Percentiles rank a stretch among this genome's conserved stretches.
phyloP scores from a whole-genome alignment of 2,888 invertebrate genomes.

The Mythimna impura region DNA sequence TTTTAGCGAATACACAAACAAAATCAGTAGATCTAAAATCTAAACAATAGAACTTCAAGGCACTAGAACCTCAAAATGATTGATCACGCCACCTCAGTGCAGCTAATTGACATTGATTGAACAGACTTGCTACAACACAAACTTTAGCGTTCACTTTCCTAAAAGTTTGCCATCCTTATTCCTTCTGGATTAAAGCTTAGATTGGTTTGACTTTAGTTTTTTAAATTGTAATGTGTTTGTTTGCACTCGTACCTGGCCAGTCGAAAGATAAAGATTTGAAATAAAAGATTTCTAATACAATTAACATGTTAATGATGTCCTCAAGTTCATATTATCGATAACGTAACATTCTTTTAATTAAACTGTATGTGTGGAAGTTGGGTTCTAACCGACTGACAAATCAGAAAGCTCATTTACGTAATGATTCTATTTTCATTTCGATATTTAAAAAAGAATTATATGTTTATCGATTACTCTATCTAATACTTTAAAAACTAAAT shows the following conservation, averaged over 20 bases:
- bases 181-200: constrained; percentile 62
- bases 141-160: constrained; percentile 63
- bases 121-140: constrained; percentile 79
- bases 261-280: constrained; percentile 76
- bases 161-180: constrained; percentile 60
- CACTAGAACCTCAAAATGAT: constrained; percentile 80
- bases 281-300: constrained; percentile 73
- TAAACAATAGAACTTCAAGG: constrained; percentile 78
- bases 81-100: constrained; percentile 87
- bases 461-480: too few species aligned
- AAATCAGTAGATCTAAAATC: constrained; percentile 72
- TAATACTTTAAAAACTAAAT: too few species aligned
- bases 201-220: constrained; percentile 57
- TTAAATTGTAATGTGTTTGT: constrained; percentile 32
- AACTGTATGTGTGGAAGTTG: neutral
- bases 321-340: constrained; percentile 26
- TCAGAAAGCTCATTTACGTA: neutral
- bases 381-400: constrained; percentile 3
- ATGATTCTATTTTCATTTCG: neutral
- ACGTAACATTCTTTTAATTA: neutral
- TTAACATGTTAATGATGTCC: constrained; percentile 67
- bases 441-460: too few species aligned
- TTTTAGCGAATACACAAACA: constrained; percentile 60
- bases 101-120: constrained; percentile 90
- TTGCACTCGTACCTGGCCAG: constrained; percentile 73